Evolutionary conservation across 2,797 vertebrate species (phyloP), one percentile per base, ranked within the genome.

Genomic region (Helicolenus hilgendorfi): DNA sequence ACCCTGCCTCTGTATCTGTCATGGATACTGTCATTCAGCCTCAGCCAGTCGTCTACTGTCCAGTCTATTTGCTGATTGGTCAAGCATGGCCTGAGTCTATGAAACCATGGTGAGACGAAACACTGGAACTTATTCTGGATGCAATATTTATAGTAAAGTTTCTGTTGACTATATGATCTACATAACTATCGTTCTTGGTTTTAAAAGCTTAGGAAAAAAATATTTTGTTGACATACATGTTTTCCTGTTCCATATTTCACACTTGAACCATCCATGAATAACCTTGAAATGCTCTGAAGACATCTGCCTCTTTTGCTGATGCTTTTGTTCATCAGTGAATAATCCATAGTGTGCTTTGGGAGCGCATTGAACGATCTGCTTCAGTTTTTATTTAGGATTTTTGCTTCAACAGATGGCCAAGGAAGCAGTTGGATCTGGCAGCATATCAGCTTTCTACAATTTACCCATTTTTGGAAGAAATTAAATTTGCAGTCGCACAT

Each of bases 51-150:
- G 29, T 77, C 13, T 36, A 26, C 27, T 68, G 2, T 73, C 24
- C 38, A 11, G 58, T 20, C 15, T 78, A n/a, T 85, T 81, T 76
- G 56, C 70, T 79, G n/a, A 77, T 73, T 83, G 53, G 53, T 83
- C 58, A 41, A 27, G 59, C 26, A 11, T 29, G 31, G 64, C 27
- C 56, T 27, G 33, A 67, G 56, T 14, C 72, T 38, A n/a, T 72
- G 11, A 67, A 72, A 38, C 20, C 4, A 11, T 31, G 13, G 26
- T 20, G 29, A n/a, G 59, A 71, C 65, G 24, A 63, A 79, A n/a
- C 22, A 41, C 62, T 56, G 7, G 14, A 49, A 29, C 62, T 15
- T 22, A 2, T 7, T 26, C 31, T 18, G 2, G 38, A 35, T 29
- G 31, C 33, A 9, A 5, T 36, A 56, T 70, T 62, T 29, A 27